phyloP scores from a whole-genome alignment of 2,113 vertebrate genomes.

The Amphiprion ocellaris region DNA sequence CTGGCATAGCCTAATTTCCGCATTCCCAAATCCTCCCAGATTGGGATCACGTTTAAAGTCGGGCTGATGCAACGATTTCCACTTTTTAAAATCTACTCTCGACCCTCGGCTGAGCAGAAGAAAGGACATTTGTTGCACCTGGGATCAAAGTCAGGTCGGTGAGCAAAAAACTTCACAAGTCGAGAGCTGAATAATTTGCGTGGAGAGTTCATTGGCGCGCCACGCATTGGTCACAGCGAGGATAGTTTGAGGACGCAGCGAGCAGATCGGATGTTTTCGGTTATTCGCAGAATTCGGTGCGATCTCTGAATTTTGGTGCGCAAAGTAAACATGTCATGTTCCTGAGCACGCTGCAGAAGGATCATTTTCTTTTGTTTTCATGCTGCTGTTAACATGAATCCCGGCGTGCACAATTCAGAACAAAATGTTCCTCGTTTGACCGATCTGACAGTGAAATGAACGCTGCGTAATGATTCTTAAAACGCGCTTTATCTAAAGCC shows the following conservation, averaged over 20 bases:
- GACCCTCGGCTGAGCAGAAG: conserved; percentile 84
- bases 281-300: not conserved
- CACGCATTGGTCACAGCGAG: conserved; percentile 47
- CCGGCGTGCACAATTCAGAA: conserved; percentile 47
- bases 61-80: conserved; percentile 93
- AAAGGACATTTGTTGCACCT: conserved; percentile 83
- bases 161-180: conserved; percentile 61
- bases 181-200: conserved; percentile 25
- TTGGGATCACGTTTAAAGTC: conserved; percentile 89
- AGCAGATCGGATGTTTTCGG: not conserved
- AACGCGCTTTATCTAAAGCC: not conserved
- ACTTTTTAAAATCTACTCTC: conserved; percentile 87
- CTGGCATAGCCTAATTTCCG: conserved; percentile 92
- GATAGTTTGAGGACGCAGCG: not conserved
- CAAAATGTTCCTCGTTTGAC: conserved; percentile 61
- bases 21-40: conserved; percentile 98
- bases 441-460: not conserved
- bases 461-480: not conserved
- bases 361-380: conserved; percentile 56
- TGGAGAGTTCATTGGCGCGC: conserved; percentile 43
- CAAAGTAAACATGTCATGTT: not conserved
- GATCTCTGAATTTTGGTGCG: not conserved
- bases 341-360: conserved; percentile 33
- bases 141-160: conserved; percentile 85
- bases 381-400: conserved; percentile 32